Conservation (phyloP, 2,113 vertebrate genomes). For the Eira barbara region DNA sequence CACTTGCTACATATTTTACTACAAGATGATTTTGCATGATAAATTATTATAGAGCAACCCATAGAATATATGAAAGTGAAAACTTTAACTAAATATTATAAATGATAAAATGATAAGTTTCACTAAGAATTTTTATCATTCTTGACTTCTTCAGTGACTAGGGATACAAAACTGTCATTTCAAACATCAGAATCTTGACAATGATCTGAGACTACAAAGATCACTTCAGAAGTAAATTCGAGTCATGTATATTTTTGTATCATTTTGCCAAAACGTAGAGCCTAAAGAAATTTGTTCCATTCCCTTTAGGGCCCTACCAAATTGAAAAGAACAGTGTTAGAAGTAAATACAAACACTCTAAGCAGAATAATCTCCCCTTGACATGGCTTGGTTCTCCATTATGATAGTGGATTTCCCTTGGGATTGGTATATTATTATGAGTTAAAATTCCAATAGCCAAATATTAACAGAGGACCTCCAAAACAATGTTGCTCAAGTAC, state of each 20-base stretch:
- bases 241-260: not conserved
- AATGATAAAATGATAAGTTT: not conserved
- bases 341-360: not conserved
- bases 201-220: not conserved
- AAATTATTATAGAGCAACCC: not conserved
- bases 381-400: not conserved
- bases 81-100: not conserved
- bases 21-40: not conserved
- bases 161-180: not conserved
- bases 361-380: rapidly evolving
- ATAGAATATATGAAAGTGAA: not conserved
- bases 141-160: not conserved
- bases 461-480: not conserved
- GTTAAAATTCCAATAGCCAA: not conserved
- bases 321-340: not conserved
- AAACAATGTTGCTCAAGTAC: not conserved
- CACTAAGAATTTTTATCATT: not conserved
- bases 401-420: not conserved
- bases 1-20: not conserved
- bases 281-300: not conserved
- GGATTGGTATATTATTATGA: not conserved
- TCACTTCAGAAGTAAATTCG: not conserved
- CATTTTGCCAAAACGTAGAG: not conserved
- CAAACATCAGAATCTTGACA: not conserved
- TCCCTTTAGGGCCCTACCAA: not conserved